Conservation (phyloP, 2,888 invertebrate species). For the Synergus laeviventris region DNA sequence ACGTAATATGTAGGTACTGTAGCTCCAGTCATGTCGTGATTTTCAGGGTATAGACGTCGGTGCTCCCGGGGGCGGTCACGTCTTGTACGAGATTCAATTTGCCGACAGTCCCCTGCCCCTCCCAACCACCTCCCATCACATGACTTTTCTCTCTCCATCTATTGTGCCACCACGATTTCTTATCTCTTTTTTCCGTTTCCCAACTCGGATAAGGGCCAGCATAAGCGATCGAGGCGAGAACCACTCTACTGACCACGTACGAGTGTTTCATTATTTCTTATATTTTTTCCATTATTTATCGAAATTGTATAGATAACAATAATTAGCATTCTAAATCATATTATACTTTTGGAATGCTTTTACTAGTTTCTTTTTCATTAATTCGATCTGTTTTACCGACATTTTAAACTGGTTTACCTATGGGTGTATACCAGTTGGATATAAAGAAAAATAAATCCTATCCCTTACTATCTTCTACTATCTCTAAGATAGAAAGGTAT, state of each 20-base stretch:
- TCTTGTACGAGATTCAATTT: conserved; percentile 73
- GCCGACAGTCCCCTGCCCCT: conserved; percentile 62
- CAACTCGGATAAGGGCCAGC: conserved; percentile 13
- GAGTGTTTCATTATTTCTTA: background rate
- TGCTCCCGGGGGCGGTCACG: conserved; percentile 72
- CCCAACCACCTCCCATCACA: conserved; percentile 44
- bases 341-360: too few relatives aligned
- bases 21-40: conserved; percentile 70
- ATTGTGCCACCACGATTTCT: conserved; percentile 50
- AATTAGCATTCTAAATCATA: too few relatives aligned
- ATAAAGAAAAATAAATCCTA: too few relatives aligned
- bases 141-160: conserved; percentile 42
- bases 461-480: too few relatives aligned
- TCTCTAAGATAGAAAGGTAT: too few relatives aligned
- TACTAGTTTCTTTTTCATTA: background rate
- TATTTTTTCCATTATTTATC: background rate
- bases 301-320: background rate
- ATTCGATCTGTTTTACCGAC: background rate
- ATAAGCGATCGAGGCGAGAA: conserved; percentile 12
- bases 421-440: too few relatives aligned
- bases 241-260: background rate
- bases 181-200: conserved; percentile 46
- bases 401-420: background rate
- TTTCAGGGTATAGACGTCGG: conserved; percentile 68
- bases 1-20: conserved; percentile 70